Evolutionary conservation across 2,113 vertebrate species (phyloP), one percentile per base, ranked within the genome.

Genomic region (Podarcis raffonei): DNA sequence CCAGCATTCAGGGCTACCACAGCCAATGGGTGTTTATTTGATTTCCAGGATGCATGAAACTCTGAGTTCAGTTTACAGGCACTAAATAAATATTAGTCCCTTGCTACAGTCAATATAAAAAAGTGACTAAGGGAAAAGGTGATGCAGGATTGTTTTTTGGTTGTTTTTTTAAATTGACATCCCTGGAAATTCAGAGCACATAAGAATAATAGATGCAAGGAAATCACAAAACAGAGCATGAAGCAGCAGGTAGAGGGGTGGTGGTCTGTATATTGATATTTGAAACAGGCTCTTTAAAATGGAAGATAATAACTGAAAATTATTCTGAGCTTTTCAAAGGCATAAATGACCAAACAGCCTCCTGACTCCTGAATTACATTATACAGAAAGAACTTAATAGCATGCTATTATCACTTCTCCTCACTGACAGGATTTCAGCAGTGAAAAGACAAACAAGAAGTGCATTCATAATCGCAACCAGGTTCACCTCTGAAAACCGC

Each of bases 381-480:
- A 97, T 95, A 95, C 95, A 97, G 95, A 97, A 96, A 96, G 96
- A 95, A 96, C 95, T 97, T 97, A 97, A 97, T 97, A 97, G 93
- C 96, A 94, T 96, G 95, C 95, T 97, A 97, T 97, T 97, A 97
- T 97, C 95, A 9, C 94, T 96, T 97, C 95, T 97, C 92, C 90
- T 95, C 93, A 20, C 94, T 97, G 97, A 97, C 97, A 97, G 96
- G 91, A 95, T 96, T 96, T 97, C 91, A 76, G 96, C 95, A 91
- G 94, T 94, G 94, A 95, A 96, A 96, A 97, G 96, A 97, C 96
- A 97, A 97, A 97, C 96, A 97, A 97, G 96, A 90, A 96, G 91
- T 53, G 87, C 82, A 93, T 95, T 96, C 85, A 69, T 94, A 95
- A 96, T 95, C 89, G 83, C 94, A 92, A 85, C 89, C 6, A 1